A percentile compares a stretch with the other conserved stretches of the same genome.
These are phyloP conservation scores for Drosophila mettleri DNA, from an alignment of 2,888 invertebrate species.

Conservation along the genomic window DNA sequence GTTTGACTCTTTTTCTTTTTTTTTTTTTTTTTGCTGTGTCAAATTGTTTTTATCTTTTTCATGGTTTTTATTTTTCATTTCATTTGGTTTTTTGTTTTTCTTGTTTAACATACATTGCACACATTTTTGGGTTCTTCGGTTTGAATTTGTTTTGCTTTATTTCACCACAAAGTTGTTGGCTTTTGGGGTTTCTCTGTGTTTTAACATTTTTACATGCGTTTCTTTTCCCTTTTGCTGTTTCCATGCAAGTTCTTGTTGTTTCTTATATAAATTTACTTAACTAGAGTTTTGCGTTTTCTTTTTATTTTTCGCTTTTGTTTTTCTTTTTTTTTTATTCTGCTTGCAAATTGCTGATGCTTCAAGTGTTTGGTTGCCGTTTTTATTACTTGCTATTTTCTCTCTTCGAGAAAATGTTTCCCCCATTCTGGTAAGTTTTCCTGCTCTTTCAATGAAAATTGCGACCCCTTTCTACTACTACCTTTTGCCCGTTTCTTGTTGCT, in stretches of 20 bases:
- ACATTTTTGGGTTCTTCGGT: slow-evolving; percentile 41
- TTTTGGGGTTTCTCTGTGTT: slow-evolving; percentile 34
- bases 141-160: slow-evolving; percentile 30
- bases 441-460: slow-evolving; percentile 17
- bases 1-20: slow-evolving; percentile 33
- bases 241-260: slow-evolving; percentile 24
- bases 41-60: slow-evolving; percentile 42
- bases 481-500: slow-evolving; percentile 30
- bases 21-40: slow-evolving; percentile 26
- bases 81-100: slow-evolving; percentile 21
- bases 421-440: slow-evolving; percentile 28
- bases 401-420: slow-evolving; percentile 16
- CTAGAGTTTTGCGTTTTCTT: slow-evolving; percentile 26
- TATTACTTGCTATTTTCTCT: slow-evolving; percentile 1
- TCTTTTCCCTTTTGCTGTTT: slow-evolving; percentile 23
- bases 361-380: slow-evolving; percentile 26
- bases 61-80: slow-evolving; percentile 28
- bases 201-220: slow-evolving; percentile 29
- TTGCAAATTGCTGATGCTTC: slow-evolving; percentile 29
- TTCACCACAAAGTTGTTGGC: slow-evolving; percentile 36
- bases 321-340: not conserved
- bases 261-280: slow-evolving; percentile 39
- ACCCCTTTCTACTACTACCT: slow-evolving; percentile 14
- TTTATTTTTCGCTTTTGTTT: not conserved
- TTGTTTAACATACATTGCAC: slow-evolving; percentile 69